Base-by-base conservation (phyloP, 2,797 vertebrate genomes). In the Acrocephalus scirpaceus region DNA sequence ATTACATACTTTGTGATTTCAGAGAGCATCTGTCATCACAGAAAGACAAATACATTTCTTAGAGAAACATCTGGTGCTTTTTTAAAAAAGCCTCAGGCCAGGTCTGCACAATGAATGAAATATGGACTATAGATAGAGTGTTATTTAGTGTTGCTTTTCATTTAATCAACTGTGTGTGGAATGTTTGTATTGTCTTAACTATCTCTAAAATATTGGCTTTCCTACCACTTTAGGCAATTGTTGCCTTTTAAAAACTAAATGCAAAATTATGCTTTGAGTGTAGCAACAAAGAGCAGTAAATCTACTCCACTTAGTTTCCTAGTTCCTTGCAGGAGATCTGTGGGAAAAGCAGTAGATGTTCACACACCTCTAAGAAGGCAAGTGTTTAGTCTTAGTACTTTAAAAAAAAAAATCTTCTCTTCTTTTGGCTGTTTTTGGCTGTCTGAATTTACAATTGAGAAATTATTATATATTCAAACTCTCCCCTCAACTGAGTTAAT, bases 11-110 rank as follows among this genome's bases (percentile, higher is more conserved):
- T 97, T 90, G 81, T 93, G 96, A 98, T 98, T 98, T 98, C 97
- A 98, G 98, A 98, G 96, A 97, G 97, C 96, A 98, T 98, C 97
- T 98, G 97, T 98, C 98, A 98, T 97, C 97, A 96, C 95, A 98
- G 93, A 97, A 97, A 98, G 97, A 97, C 96, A 98, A 98, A 98
- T 98, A 97, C 95, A 97, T 97, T 98, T 98, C 96, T 97, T 95
- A 92, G 96, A 98, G 97, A 96, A 97, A 97, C 98, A 98, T 98
- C 98, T 98, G 98, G 98, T 98, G 95, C 96, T 97, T 98, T 98
- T 98, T 98, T 79, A 97, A 98, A 97, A 91, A 97, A 96, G 97
- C 98, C 97, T 90, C 75, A 60, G 97, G 98, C 97, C 93, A 98
- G 93, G 93, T 98, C 97, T 97, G 97, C 0, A 30, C 97, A 98